Base-by-base conservation (phyloP, 2,113 vertebrate species). In the Caretta caretta region DNA sequence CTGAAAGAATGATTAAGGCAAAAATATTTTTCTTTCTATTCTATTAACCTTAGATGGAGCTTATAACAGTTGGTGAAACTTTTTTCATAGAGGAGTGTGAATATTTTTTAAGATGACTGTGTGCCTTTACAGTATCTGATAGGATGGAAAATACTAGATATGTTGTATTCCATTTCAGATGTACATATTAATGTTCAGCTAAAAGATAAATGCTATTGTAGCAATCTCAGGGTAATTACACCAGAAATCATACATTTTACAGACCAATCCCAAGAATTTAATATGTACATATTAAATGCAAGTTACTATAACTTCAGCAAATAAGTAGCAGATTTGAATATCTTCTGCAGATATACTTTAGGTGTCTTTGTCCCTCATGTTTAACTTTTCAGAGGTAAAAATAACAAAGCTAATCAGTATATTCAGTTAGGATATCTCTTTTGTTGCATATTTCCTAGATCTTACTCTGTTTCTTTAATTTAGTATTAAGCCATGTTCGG, bases 311-410 rank as follows among this genome's bases (percentile, higher is more conserved):
- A 22, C 0, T 2, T 12, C 83, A 49, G n/a, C 48, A 56, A 85
- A 53, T 1, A 72, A 17, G 27, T 56, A 56, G 35, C 25, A 5
- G 35, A n/a, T 94, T 27, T 81, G 25, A 89, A n/a, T 54, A 10
- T n/a, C 78, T 82, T 86, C n/a, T 93, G 35, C 27, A 80, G n/a
- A 24, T 75, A 10, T 54, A 3, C 7, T 95, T 10, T 1, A 1
- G 53, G 1, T 83, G 80, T 3, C 14, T 89, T 88, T 0, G 0
- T 87, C 84, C 25, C 10, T 86, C 7, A 2, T 16, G 0, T 78
- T 93, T 27, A 19, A 27, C 75, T 86, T 87, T 1, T 3, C 93
- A 8, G 49, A 0, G 5, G 53, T 84, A 9, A 29, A 13, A 78
- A 90, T 92, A 78, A 86, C 20, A 85, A 51, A 31, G 4, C 59